These are phyloP conservation scores for Tribolium freemani DNA, from an alignment of 2,888 invertebrate species.

Conservation along the genomic window DNA sequence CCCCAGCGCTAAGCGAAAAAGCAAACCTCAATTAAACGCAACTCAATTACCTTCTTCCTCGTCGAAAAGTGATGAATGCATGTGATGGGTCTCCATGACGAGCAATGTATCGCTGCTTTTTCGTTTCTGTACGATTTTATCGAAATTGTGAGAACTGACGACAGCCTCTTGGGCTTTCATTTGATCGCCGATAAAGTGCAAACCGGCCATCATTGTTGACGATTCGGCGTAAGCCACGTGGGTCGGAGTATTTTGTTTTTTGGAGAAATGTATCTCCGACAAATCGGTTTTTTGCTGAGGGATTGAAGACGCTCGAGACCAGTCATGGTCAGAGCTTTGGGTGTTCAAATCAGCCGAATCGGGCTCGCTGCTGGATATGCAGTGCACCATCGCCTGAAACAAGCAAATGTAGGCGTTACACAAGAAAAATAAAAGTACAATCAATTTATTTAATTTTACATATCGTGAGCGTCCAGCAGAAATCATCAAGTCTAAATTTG, in stretches of 20 bases:
- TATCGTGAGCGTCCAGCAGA: no score
- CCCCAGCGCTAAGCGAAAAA: slow-evolving; percentile 27
- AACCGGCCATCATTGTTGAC: slow-evolving; percentile 61
- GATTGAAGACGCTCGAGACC: slow-evolving; percentile 53
- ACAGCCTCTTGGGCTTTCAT: slow-evolving; percentile 61
- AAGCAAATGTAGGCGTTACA: no score
- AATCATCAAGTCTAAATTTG: no score
- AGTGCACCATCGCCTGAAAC: slow-evolving; percentile 85
- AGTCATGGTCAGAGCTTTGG: slow-evolving; percentile 62
- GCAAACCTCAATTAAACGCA: background rate
- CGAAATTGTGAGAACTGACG: slow-evolving; percentile 63
- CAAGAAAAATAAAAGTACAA: no score
- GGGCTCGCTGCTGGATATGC: slow-evolving; percentile 88
- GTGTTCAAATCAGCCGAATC: slow-evolving; percentile 73
- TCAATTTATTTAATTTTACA: no score
- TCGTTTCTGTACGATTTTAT: slow-evolving; percentile 63
- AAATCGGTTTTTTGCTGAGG: slow-evolving; percentile 59
- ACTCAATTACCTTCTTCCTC: slow-evolving; percentile 61
- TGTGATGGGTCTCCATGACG: slow-evolving; percentile 65
- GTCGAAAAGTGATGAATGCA: slow-evolving; percentile 63
- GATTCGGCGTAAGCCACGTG: slow-evolving; percentile 65
- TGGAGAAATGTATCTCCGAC: slow-evolving; percentile 58
- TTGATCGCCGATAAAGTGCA: slow-evolving; percentile 63
- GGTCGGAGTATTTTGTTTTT: slow-evolving; percentile 60
- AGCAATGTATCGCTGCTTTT: slow-evolving; percentile 62